Evolutionary conservation across 2,888 invertebrate species (phyloP), one percentile per base, ranked within the genome.

Genomic region (Malacosoma neustria): DNA sequence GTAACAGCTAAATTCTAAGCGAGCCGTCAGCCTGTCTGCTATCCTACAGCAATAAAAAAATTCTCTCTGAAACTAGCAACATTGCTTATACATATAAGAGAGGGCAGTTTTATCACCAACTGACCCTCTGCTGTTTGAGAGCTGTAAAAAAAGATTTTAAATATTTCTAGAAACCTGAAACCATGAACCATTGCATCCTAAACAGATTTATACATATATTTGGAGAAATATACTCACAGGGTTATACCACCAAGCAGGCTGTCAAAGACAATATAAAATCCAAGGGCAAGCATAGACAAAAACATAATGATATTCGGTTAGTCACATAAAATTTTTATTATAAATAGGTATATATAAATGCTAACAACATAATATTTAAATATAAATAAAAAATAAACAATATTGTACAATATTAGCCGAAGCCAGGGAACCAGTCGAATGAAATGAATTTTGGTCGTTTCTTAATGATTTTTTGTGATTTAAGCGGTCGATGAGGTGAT

Each of bases 221-320:
- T 9, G 11, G 14, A 31, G 14, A 15, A 15, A 32, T 15, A 63
- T 89, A 93, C 95, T 95, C 88, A 95, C 95, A 74, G 95, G 94
- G 75, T 93, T 93, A 82, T 95, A 95, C 95, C 95, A 95, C 95
- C 95, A 95, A 64, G 93, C 91, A 71, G 95, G 95, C 95, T 95
- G 75, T 60, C 56, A 69, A 51, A n/a, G 45, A 45, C 40, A 46
- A 43, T 45, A 63, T 57, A 55, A 60, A 52, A 51, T 64, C 59
- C 80, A 65, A 68, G 51, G 54, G 75, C 39, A 73, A 70, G 80
- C 80, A 54, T 39, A 51, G 43, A 57, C 43, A 50, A 46, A 53
- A 53, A 57, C 43, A 55, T 46, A 46, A 41, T 13, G 49, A 34
- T 33, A 22, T 22, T 22, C 9, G 33, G 49, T 46, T 49, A 51